Percentiles rank a stretch among this genome's conserved stretches.
Conservation (phyloP, 2,113 vertebrate genomes). For the Bos javanicus region DNA sequence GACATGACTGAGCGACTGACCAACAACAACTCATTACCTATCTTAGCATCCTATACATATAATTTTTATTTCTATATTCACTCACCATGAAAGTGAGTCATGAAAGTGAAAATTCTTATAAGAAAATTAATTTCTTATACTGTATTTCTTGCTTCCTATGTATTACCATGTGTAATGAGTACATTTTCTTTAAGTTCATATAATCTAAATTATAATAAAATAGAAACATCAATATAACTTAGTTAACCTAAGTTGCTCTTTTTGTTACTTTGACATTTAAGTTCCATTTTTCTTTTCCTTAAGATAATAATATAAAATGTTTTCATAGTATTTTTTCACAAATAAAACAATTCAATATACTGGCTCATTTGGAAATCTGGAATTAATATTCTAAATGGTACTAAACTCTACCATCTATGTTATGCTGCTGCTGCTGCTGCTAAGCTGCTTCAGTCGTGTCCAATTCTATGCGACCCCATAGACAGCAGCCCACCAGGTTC, state of each 20-base stretch:
- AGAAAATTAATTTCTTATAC: not conserved
- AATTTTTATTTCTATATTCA: slow-evolving; percentile 11
- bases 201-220: slow-evolving; percentile 29
- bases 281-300: slow-evolving; percentile 8
- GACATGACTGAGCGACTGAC: not conserved
- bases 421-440: not conserved
- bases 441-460: not conserved
- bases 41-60: not conserved
- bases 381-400: not conserved
- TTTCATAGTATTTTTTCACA: slow-evolving; percentile 13
- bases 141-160: not conserved
- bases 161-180: not conserved
- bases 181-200: slow-evolving; percentile 11
- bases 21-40: not conserved
- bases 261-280: slow-evolving; percentile 10
- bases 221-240: slow-evolving; percentile 18
- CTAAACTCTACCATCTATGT: not conserved
- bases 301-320: not conserved
- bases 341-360: slow-evolving; percentile 32
- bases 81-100: not conserved
- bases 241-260: not conserved
- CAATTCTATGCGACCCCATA: not conserved
- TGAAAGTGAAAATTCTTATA: not conserved
- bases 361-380: not conserved
- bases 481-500: not conserved